Evolutionary conservation across 1,140 invertebrate species (phyloP), one percentile per base, ranked within the genome.

Genomic region (Venustaconcha ellipsiformis): DNA sequence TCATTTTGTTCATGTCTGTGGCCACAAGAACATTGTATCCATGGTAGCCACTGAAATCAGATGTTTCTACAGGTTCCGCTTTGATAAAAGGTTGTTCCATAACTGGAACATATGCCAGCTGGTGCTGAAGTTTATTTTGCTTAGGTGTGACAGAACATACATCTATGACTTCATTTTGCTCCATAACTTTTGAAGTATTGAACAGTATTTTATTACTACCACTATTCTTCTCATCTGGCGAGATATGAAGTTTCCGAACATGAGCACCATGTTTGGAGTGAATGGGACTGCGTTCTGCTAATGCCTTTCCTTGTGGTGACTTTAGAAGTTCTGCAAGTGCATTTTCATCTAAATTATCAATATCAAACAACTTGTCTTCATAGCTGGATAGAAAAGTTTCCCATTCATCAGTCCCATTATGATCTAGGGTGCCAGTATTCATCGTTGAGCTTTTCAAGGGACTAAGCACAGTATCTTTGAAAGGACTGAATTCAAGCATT

Each of bases 291-390:
- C 63, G 67, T 17, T 72, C 65, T 1, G 72, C 4, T 14, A 77
- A 60, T 23, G 70, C 63, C 23, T 77, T 77, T 3, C 75, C 75
- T 18, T 77, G 62, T 17, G 75, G 75, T 3, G 75, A 77, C 57
- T 62, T 60, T 18, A 77, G 55, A 63, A 71, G 69, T 59, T 77
- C 75, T 67, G 68, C 75, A 13, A 77, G 63, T 23, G 57, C 23
- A 59, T 56, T 67, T 30, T 71, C 56, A 57, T 56, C 48, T 13
- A 65, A 48, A 66, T 71, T 57, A 6, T 59, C 62, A 26, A 72
- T 71, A 63, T 70, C 75, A 77, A 77, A 77, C n/a, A 77, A 59
- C 18, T 77, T 77, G 14, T 77, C 75, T 26, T 77, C 68, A 60
- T 72, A 77, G 23, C 64, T 72, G 17, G 75, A 65, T 63, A 77